Conservation (phyloP, 2,797 vertebrate species). For the Manis pentadactyla region DNA sequence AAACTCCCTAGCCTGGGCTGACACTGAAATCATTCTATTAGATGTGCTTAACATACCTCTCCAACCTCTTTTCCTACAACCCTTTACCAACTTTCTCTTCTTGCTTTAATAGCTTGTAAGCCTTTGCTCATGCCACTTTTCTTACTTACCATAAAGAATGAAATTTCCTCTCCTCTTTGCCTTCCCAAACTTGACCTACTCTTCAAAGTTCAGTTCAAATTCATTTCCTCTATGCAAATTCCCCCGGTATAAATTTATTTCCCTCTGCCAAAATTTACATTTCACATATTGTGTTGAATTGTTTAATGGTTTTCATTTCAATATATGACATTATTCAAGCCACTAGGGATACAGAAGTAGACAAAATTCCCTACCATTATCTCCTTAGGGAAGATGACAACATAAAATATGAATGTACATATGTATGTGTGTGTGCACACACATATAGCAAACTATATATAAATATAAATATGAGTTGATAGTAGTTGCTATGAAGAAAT, state of each 20-base stretch:
- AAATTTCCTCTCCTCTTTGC: not conserved
- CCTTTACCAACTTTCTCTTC: not conserved
- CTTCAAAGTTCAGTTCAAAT: not conserved
- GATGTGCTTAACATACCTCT: not conserved
- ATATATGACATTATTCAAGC: slow-evolving; percentile 26
- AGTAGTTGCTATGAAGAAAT: not conserved
- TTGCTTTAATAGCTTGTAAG: not conserved
- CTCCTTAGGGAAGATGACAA: not conserved
- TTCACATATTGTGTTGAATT: not conserved
- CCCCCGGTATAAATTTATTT: not conserved
- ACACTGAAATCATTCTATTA: not conserved
- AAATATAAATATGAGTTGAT: not conserved
- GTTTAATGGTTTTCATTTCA: slow-evolving; percentile 16
- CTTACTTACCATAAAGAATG: not conserved
- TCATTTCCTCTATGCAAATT: slow-evolving; percentile 1
- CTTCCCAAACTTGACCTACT: not conserved
- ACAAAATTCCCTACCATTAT: not conserved
- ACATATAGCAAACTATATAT: not conserved
- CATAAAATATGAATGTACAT: not conserved
- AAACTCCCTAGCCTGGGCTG: not conserved
- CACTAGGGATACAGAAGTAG: not conserved
- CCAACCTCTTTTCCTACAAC: not conserved
- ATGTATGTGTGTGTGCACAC: not conserved
- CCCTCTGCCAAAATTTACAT: not conserved
- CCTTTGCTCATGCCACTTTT: not conserved